phyloP scores from a whole-genome alignment of 1,140 invertebrate species.

The Nylanderia fulva region DNA sequence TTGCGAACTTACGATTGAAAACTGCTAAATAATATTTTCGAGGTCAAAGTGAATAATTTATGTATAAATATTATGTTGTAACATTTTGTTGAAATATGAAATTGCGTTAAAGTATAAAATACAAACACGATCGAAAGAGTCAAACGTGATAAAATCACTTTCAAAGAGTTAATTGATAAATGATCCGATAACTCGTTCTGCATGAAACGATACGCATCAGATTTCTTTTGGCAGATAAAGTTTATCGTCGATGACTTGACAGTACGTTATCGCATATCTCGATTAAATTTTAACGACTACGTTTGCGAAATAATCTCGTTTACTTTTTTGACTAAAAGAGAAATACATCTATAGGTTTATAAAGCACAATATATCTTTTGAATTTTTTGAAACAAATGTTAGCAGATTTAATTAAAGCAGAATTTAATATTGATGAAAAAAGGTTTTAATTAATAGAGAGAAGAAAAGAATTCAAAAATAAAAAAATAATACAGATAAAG shows the following conservation, averaged over 20 bases:
- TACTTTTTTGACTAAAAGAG: not conserved
- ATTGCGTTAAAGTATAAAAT: not conserved
- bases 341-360: not conserved
- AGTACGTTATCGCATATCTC: constrained; percentile 44
- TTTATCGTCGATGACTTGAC: constrained; percentile 64
- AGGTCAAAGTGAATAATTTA: not conserved
- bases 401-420: not conserved
- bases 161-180: constrained; percentile 46
- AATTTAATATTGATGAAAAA: not conserved
- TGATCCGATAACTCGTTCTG: constrained; percentile 38
- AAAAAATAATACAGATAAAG: not conserved
- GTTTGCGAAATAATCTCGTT: constrained; percentile 53
- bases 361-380: not conserved
- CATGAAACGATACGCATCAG: constrained; percentile 42
- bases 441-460: not conserved
- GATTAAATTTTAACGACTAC: constrained; percentile 38
- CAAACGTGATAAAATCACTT: not conserved
- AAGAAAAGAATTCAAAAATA: not conserved
- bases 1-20: not conserved
- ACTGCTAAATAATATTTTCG: not conserved
- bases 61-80: not conserved
- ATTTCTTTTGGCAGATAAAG: constrained; percentile 56
- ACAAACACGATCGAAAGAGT: not conserved
- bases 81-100: not conserved
- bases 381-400: not conserved